Evolutionary conservation across 2,888 invertebrate species (phyloP).

Genomic region (Caenorhabditis auriculariae): DNA sequence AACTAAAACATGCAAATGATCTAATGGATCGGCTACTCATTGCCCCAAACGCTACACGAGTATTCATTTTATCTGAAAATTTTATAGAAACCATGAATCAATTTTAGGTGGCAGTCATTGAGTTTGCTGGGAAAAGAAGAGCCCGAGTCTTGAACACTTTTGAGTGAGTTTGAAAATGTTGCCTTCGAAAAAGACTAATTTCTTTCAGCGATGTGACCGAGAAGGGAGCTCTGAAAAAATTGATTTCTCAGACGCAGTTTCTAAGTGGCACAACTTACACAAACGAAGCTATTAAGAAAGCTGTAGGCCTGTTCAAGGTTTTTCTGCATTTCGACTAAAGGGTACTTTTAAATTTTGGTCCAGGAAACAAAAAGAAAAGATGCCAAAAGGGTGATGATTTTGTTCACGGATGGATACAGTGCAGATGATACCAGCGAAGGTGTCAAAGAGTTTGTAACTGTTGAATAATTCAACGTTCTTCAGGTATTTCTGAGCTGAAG

Average conservation of each 20-base stretch:
- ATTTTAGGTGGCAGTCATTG: slow-evolving; percentile 32
- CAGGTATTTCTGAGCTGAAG: slow-evolving; percentile 25
- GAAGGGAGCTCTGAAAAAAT: slow-evolving; percentile 1
- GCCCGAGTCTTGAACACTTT: slow-evolving; percentile 17
- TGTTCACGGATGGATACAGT: slow-evolving; percentile 38
- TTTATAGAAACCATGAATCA: background rate
- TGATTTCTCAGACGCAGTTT: slow-evolving; percentile 16
- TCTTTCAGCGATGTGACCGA: slow-evolving; percentile 5
- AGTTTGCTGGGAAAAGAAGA: slow-evolving; percentile 27
- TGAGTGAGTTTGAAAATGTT: slow-evolving; percentile 4
- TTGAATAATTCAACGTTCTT: background rate
- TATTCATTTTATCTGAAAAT: too few relatives aligned
- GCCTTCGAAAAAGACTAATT: background rate
- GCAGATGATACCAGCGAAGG: slow-evolving; percentile 31
- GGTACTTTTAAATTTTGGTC: background rate
- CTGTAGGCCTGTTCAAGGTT: slow-evolving; percentile 17
- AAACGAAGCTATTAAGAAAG: slow-evolving; percentile 26
- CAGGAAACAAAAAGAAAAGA: slow-evolving; percentile 7
- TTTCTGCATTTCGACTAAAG: background rate
- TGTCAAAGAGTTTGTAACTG: background rate
- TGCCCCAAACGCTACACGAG: slow-evolving; percentile 15
- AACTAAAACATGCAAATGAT: slow-evolving; percentile 19
- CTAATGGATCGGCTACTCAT: slow-evolving; percentile 25
- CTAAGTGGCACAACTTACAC: slow-evolving; percentile 36
- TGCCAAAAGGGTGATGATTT: slow-evolving; percentile 15